A percentile compares a stretch with the other conserved stretches of the same genome.
Evolutionary conservation across 2,888 invertebrate genomes (phyloP).

Genomic region (Bhutanitis thaidina): DNA sequence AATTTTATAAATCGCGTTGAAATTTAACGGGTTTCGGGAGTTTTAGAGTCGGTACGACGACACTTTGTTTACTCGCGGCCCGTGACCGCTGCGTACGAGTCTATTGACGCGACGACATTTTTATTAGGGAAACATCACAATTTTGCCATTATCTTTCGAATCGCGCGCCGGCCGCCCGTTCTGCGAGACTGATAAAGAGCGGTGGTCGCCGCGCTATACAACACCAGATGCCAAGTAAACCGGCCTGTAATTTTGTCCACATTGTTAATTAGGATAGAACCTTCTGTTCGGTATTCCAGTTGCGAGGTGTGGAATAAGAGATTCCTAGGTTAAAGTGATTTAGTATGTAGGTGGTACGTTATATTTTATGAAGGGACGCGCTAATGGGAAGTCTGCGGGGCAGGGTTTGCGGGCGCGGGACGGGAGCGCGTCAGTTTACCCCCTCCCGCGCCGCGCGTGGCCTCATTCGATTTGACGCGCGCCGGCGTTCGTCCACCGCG

Average conservation of each 20-base stretch:
- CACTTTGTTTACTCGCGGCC: constrained; percentile 18
- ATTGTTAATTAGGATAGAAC: constrained; percentile 66
- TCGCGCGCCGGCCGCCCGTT: constrained; percentile 54
- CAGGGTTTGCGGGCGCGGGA: constrained; percentile 39
- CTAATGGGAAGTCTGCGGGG: constrained; percentile 43
- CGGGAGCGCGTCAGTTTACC: constrained; percentile 37
- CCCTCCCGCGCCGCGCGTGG: constrained; percentile 47
- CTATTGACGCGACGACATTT: constrained; percentile 23
- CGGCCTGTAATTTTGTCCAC: constrained; percentile 73
- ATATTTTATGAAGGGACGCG: constrained; percentile 68
- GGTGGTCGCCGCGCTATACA: constrained; percentile 45
- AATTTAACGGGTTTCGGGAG: constrained; percentile 15
- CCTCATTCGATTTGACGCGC: constrained; percentile 75
- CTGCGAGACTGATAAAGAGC: constrained; percentile 68
- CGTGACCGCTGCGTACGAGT: background rate
- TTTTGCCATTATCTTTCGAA: constrained; percentile 72
- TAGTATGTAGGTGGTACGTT: constrained; percentile 71
- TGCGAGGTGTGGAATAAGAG: constrained; percentile 70
- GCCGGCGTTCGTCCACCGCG: constrained; percentile 43
- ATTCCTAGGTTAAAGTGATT: constrained; percentile 75
- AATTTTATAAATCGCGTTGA: background rate
- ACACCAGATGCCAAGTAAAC: constrained; percentile 41
- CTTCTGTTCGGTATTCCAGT: constrained; percentile 69
- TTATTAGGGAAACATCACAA: constrained; percentile 75
- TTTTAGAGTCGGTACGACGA: constrained; percentile 26